Percentiles rank a stretch among this genome's conserved stretches.
Evolutionary conservation across 2,113 vertebrate genomes (phyloP).

Genomic region (Salvelinus fontinalis): DNA sequence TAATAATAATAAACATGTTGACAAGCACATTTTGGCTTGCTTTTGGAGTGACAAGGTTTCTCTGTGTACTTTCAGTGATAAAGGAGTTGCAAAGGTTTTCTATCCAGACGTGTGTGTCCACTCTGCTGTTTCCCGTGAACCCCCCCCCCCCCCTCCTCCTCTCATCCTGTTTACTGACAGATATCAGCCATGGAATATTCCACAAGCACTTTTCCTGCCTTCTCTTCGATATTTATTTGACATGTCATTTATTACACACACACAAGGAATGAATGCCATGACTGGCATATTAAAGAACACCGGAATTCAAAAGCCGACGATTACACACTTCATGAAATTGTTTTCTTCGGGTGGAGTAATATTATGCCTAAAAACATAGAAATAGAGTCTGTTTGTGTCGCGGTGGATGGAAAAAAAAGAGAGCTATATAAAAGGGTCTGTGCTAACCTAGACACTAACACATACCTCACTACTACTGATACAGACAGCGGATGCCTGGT

Average conservation of each 20-base stretch:
- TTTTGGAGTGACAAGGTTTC: background rate
- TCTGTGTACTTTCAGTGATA: background rate
- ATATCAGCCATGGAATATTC: background rate
- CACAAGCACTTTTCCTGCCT: background rate
- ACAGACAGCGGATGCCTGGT: conserved; percentile 33
- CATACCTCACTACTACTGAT: conserved; percentile 61
- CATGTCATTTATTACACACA: too few relatives aligned
- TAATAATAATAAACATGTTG: too few relatives aligned
- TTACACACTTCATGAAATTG: background rate
- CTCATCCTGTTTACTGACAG: conserved; percentile 53
- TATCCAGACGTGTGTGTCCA: conserved; percentile 16
- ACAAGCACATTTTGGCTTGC: background rate
- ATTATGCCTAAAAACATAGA: conserved; percentile 11
- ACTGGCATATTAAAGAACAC: too few relatives aligned
- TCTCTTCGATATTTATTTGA: background rate
- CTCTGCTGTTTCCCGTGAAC: background rate
- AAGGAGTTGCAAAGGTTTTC: background rate
- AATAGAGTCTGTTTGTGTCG: conserved; percentile 23
- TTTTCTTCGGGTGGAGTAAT: background rate
- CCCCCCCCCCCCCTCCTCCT: conserved; percentile 29
- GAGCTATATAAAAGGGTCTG: conserved; percentile 65
- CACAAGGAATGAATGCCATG: too few relatives aligned
- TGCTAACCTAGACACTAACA: conserved; percentile 63
- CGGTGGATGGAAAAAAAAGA: conserved; percentile 44
- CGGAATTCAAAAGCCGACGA: too few relatives aligned